Evolutionary conservation across 2,888 invertebrate genomes (phyloP).

Genomic region (Imbricaverruca yamaguchii): DNA sequence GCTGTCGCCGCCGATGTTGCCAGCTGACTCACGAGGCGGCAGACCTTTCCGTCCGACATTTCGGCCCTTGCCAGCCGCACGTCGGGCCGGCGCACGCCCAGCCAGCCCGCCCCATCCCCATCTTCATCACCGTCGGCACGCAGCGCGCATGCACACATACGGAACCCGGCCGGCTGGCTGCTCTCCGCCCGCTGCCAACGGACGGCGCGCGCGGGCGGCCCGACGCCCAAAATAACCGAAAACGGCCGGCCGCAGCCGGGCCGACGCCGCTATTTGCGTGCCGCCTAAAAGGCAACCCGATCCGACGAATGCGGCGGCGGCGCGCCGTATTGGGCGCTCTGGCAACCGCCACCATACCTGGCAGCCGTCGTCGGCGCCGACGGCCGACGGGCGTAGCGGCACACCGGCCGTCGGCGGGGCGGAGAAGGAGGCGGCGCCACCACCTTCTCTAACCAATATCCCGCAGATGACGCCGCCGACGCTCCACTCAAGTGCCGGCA

Average conservation of each 20-base stretch:
- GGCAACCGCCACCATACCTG: neutral
- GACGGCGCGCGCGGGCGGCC: no score
- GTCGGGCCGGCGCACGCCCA: neutral
- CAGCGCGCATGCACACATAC: no score
- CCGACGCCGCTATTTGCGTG: neutral
- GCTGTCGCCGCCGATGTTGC: no score
- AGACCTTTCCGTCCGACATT: neutral
- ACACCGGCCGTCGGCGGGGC: neutral
- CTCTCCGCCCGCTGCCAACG: no score
- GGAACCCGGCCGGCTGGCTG: no score
- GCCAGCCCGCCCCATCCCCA: neutral
- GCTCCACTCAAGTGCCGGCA: neutral
- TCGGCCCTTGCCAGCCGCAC: neutral
- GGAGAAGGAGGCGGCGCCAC: neutral
- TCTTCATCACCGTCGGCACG: no score
- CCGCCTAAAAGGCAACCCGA: constrained; percentile 18
- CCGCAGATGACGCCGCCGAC: no score
- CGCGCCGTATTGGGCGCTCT: neutral
- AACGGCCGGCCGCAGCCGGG: neutral
- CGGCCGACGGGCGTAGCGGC: neutral
- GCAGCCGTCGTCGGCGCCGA: neutral
- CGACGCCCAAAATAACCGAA: neutral
- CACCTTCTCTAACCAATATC: neutral
- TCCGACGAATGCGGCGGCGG: neutral
- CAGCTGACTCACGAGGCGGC: no score